Conservation (phyloP, 64 coral and sea anemone species). For the Porites lutea region DNA sequence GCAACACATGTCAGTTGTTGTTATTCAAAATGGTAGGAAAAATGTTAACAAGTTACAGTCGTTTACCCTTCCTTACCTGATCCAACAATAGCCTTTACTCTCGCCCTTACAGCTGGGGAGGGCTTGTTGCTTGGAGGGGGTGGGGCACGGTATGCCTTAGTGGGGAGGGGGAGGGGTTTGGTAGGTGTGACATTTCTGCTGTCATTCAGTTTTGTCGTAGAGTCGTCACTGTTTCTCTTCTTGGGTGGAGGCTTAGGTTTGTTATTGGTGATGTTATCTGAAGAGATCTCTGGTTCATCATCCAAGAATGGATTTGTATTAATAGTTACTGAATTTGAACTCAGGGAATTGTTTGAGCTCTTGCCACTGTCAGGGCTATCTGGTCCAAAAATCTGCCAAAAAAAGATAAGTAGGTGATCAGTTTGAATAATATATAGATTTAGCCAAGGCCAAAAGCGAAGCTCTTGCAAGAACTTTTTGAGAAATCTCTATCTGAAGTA, state of each 20-base stretch:
- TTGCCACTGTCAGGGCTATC: not conserved
- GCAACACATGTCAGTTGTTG: too few relatives aligned
- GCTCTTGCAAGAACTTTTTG: too few relatives aligned
- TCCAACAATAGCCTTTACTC: not conserved
- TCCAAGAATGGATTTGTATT: slow-evolving; percentile 44
- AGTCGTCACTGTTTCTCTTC: slow-evolving; percentile 63
- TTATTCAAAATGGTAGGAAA: too few relatives aligned
- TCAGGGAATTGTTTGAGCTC: not conserved
- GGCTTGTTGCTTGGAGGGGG: slow-evolving; percentile 57
- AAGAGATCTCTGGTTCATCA: slow-evolving; percentile 21
- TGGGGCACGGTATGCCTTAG: slow-evolving; percentile 82
- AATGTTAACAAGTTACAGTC: too few relatives aligned
- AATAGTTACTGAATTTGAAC: not conserved
- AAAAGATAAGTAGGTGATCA: not conserved
- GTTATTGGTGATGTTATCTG: not conserved
- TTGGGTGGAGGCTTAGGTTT: slow-evolving; percentile 66
- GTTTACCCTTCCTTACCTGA: not conserved
- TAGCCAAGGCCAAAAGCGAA: too few relatives aligned
- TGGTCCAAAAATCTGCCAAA: slow-evolving; percentile 69
- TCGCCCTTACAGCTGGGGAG: slow-evolving; percentile 7
- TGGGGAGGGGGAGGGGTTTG: slow-evolving; percentile 50
- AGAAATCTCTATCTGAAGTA: too few relatives aligned
- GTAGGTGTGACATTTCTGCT: slow-evolving; percentile 44
- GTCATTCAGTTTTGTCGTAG: slow-evolving; percentile 32
- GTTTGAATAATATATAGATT: too few relatives aligned